Base-by-base conservation (phyloP, 2,888 invertebrate genomes). In the Lampropteryx suffumata region DNA sequence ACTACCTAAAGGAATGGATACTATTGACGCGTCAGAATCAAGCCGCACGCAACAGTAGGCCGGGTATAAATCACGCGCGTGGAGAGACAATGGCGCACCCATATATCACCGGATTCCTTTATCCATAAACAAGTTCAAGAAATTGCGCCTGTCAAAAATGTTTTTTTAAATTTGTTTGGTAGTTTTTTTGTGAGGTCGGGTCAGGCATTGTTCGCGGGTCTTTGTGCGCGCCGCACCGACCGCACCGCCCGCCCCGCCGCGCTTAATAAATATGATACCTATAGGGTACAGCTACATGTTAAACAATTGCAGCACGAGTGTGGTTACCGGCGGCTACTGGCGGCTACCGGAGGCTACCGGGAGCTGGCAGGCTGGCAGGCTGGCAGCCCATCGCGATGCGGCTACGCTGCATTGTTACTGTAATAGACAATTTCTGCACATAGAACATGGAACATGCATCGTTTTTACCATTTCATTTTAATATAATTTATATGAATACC, bases 71-170 rank as follows among this genome's bases (percentile, higher is more conserved):
- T 53, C 59, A 51, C 36, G 33, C 46, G 48, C 45, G 36, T 4
- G 35, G 39, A 37, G 55, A 59, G 57, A 65, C 65, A 65, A 62
- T 56, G 44, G 55, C 50, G 47, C 50, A 57, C 61, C 65, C 71
- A 76, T 82, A 81, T 64, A 80, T 81, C 82, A 80, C 73, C 43
- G 43, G 55, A 55, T 44, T 55, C 67, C 61, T 71, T 67, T 67
- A 65, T 67, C 62, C 67, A 61, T 64, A 68, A 62, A 71, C 54
- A 64, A 62, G 62, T 55, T 65, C 61, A 71, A 75, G 69, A 73
- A 71, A 76, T 73, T 64, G 73, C 73, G 68, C 50, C 75, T 69
- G 76, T 74, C 75, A 65, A 64, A 62, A 60, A 64, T 58, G 51
- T 68, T 73, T 71, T 65, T 58, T 52, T 49, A 59, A n/a, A 64